Evolutionary conservation across 2,888 invertebrate genomes (phyloP), one percentile per base, ranked within the genome.

Genomic region (Drosophila eohydei): DNA sequence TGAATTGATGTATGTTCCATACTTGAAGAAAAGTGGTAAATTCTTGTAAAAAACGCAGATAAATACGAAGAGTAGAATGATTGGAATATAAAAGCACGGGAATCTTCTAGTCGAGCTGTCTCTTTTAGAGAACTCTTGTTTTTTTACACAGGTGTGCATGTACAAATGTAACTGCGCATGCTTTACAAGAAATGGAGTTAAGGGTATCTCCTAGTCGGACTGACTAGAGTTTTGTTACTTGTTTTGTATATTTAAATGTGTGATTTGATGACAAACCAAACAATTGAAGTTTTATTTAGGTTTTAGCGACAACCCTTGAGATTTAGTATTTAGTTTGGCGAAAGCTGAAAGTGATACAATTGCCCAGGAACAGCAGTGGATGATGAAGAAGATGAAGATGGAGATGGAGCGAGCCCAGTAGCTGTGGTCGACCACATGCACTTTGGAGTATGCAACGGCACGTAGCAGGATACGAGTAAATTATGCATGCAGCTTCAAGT

Each of bases 401-500:
- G 30, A 34, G 28, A 21, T 51, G 36, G 26, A 36, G 52, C 26
- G 62, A 43, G 30, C 55, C 12, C 41, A 43, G 71, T 61, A 54
- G 32, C 54, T 64, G 73, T 51, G 61, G 78, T 59, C 56, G 62
- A 78, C 78, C 75, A 55, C 77, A 78, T 75, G 78, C 73, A 59
- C 54, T 75, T 63, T 57, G 30, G 44, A 73, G 78, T 77, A 78
- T 75, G 64, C 80, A 68, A 71, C 68, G 71, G 56, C 70, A 64
- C 71, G 72, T 78, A 71, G 65, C 73, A 69, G 82, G 70, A 71
- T 62, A 68, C 65, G 55, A 77, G 75, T 78, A 85, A 83, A 83
- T 85, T 85, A 85, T 83, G 83, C 83, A 85, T 85, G 68, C 85
- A 82, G 78, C 70, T 72, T 82, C 68, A 80, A 85, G 85, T 75